phyloP scores from a whole-genome alignment of 2,797 vertebrate species.

The Mallotus villosus region DNA sequence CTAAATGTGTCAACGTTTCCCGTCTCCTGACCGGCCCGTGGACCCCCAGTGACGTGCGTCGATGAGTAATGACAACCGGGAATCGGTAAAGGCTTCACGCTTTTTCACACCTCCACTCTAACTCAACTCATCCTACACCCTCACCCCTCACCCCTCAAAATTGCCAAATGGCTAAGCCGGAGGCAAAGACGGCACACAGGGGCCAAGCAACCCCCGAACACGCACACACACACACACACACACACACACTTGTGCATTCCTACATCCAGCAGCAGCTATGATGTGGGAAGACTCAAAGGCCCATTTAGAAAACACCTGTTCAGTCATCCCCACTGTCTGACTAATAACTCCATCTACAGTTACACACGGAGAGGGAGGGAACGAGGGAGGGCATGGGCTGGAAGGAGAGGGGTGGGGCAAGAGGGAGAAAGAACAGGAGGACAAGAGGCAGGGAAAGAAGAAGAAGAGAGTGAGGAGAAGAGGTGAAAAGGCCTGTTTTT shows the following conservation, averaged over 20 bases:
- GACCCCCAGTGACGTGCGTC: slow-evolving; percentile 45
- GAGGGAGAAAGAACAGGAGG: not conserved
- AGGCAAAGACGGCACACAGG: slow-evolving; percentile 65
- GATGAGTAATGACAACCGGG: slow-evolving; percentile 68
- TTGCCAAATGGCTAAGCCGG: slow-evolving; percentile 70
- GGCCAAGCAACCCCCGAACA: slow-evolving; percentile 53
- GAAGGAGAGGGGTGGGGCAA: not conserved
- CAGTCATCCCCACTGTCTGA: slow-evolving; percentile 67
- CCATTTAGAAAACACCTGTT: slow-evolving; percentile 82
- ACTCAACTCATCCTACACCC: slow-evolving; percentile 31
- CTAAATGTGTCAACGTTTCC: slow-evolving; percentile 54
- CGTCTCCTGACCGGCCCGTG: slow-evolving; percentile 39
- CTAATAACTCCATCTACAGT: slow-evolving; percentile 76
- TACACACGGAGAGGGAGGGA: slow-evolving; percentile 46
- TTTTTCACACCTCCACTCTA: slow-evolving; percentile 69
- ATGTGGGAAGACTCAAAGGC: slow-evolving; percentile 65
- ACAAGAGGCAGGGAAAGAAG: slow-evolving; percentile 1
- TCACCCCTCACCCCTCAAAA: slow-evolving; percentile 9
- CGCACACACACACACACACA: slow-evolving; percentile 42
- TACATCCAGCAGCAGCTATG: slow-evolving; percentile 40
- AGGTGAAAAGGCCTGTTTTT: slow-evolving; percentile 12
- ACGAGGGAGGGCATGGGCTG: not conserved
- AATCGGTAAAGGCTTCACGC: slow-evolving; percentile 64
- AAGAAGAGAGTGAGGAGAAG: slow-evolving; percentile 17
- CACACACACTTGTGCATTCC: slow-evolving; percentile 29